Conservation (phyloP, 2,113 vertebrate species). For the Grammomys surdaster region DNA sequence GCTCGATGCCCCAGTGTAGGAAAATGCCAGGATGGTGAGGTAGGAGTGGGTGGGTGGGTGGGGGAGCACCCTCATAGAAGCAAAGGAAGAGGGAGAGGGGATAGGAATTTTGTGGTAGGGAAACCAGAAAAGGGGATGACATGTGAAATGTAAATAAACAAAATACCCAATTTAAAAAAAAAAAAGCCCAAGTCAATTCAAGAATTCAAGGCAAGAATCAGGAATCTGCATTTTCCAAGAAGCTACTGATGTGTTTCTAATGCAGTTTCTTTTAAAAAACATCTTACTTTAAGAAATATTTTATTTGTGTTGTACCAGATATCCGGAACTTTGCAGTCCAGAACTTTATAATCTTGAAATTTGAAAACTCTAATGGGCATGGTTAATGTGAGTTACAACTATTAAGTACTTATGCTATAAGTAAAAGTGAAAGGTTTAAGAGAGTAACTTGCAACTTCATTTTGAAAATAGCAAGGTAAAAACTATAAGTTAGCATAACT, state of each 20-base stretch:
- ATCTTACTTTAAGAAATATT: background rate
- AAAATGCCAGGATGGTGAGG: no score
- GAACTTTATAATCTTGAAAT: conserved; percentile 28
- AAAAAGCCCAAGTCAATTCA: background rate
- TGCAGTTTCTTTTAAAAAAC: background rate
- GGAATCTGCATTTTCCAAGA: conserved; percentile 52
- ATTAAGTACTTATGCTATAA: conserved; percentile 27
- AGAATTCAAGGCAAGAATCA: background rate
- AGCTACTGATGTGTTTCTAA: background rate
- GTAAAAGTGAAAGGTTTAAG: background rate
- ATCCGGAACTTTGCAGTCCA: background rate
- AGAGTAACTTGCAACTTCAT: conserved; percentile 9
- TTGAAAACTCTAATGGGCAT: background rate
- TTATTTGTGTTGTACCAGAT: conserved; percentile 3
- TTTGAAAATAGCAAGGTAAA: conserved; percentile 28
- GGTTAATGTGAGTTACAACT: background rate
- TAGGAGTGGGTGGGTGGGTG: no score
- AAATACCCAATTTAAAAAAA: no score
- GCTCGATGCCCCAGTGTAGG: no score
- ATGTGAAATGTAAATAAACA: no score
- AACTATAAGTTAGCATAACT: conserved; percentile 8
- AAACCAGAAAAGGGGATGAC: no score
- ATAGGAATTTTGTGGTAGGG: no score
- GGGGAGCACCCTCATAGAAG: no score
- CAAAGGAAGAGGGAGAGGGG: no score